Base-by-base conservation (phyloP, 2,797 vertebrate genomes). In the Picus viridis region DNA sequence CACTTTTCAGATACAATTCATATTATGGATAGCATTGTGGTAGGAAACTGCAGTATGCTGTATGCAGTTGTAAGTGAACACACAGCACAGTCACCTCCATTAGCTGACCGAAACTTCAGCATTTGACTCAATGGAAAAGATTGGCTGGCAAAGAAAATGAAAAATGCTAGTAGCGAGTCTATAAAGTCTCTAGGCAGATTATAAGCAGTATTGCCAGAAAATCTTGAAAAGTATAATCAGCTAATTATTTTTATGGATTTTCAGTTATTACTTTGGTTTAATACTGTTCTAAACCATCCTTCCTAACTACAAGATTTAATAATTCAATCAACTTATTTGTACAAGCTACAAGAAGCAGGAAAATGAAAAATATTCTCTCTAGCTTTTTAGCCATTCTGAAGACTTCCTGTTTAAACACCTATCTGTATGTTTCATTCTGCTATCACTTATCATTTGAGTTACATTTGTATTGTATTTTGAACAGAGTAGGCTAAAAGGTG, bases 1-100 rank as follows among this genome's bases (percentile, higher is more conserved):
- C 67, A 79, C 90, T 96, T 97, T 97, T 97, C 95, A 96, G 80
- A 96, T 82, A 84, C 88, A 89, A 95, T 94, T 94, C 58, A 5
- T 89, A 94, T 86, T 91, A 79, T 45, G 56, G 59, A 83, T 83
- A 65, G 85, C 39, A 92, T 91, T 94, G 88, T 65, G 64, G 78
- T 92, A 94, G 57, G 74, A 91, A 95, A 64, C 49, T 72, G 72
- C 86, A 88, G 63, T 58, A 59, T 51, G n/a, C 70, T 64, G 1
- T 58, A 68, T 53, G 83, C 77, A 91, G 64, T 88, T 75, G 54
- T 84, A 95, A 92, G 41, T 71, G 86, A 76, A 72, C 74, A 93
- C 86, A 90, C 43, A 85, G 80, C n/a, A 80, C 10, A 91, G 81
- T 92, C 85, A 36, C 11, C 39, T 88, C 82, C 54, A 32, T 49